Evolutionary conservation across 2,888 invertebrate species (phyloP), one percentile per base, ranked within the genome.

Genomic region (Cistogaster globosa): DNA sequence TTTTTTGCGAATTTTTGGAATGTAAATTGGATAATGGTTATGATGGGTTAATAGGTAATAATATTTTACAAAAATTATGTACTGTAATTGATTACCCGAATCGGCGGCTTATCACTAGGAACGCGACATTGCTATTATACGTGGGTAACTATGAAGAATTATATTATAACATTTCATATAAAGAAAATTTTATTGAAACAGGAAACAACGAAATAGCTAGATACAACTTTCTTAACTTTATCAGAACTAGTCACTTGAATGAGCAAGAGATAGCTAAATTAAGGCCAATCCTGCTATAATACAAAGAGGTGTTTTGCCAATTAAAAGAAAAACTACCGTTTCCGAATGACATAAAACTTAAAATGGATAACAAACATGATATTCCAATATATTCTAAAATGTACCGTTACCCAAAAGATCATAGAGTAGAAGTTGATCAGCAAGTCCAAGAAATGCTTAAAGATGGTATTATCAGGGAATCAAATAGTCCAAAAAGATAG

Each of bases 21-120:
- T 42, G 12, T 42, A 42, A 42, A 42, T 12, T 12, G 42, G 42
- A 65, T 65, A 45, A 45, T 16, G 16, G 8, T 5, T 65, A 18
- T 26, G 63, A 65, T 65, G 63, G 63, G 0, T 16, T 65, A 26
- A 65, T 65, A 14, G 63, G 63, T 45, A 65, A 65, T 16, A 65
- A 65, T 42, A 12, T 42, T 12, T 42, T 7, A 42, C 42, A 42
- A 42, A 42, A 42, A 42, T 12, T 42, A 42, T 42, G 12, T 12
- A 42, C 12, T 42, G 48, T 36, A 7, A 36, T 72, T 18, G 58
- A 72, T 60, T 48, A 60, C 18, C 32, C n/a, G 45, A 72, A 53
- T 53, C 36, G 62, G 16, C 69, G 48, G 9, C 20, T 69, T 22
- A 69, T 38, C 16, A 57, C 69, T 20, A 36, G 0, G n/a, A n/a